A percentile compares a stretch with the other conserved stretches of the same genome.
phyloP scores from a whole-genome alignment of 2,888 invertebrate genomes.

The Minunthozetes semirufus region DNA sequence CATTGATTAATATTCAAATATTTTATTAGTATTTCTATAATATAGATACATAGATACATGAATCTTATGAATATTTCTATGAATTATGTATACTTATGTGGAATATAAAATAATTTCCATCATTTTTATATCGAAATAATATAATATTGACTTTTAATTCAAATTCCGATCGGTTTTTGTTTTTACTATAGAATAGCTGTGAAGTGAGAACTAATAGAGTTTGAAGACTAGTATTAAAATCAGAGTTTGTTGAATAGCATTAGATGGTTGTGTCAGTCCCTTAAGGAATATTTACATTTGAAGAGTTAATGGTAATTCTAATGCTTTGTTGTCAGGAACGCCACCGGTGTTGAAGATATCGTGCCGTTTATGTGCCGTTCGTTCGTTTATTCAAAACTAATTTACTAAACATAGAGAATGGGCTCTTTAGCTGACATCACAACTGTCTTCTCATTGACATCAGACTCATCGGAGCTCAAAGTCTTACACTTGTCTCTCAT shows the following conservation, averaged over 20 bases:
- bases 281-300: slow-evolving; percentile 28
- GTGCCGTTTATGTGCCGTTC: no score
- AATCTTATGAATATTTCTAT: no score
- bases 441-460: background rate
- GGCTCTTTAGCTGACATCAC: background rate
- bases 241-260: background rate
- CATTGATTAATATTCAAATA: no score
- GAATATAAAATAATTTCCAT: no score
- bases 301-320: slow-evolving; percentile 24
- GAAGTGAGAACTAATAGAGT: background rate
- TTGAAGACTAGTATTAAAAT: no score
- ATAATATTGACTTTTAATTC: background rate
- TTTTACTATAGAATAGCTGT: background rate
- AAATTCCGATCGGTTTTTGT: background rate
- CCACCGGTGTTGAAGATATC: slow-evolving; percentile 24
- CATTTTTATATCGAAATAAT: background rate
- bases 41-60: no score
- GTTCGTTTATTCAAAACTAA: background rate
- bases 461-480: background rate
- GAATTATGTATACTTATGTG: no score
- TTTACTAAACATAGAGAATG: slow-evolving; percentile 14
- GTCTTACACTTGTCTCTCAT: slow-evolving; percentile 15
- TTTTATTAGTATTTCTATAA: no score
- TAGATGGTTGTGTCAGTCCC: slow-evolving; percentile 19
- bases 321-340: slow-evolving; percentile 25